These are phyloP conservation scores for Lophius piscatorius DNA, from an alignment of 2,113 vertebrate genomes.

Conservation along the genomic window DNA sequence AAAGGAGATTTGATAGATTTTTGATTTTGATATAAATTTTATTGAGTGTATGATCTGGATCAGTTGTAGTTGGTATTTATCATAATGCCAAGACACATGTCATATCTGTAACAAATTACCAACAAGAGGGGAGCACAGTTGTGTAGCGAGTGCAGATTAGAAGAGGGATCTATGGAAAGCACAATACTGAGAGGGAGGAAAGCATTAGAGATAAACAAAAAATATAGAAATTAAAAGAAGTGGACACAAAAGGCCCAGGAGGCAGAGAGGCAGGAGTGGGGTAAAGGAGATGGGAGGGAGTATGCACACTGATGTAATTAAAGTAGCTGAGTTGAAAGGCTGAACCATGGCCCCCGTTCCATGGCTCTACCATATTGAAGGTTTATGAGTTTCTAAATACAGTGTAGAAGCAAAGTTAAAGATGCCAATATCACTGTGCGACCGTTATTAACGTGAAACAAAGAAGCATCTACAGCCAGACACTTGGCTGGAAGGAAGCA, in stretches of 20 bases:
- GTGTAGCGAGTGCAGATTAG: background rate
- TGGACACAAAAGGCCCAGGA: slow-evolving; percentile 26
- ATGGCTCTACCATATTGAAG: slow-evolving; percentile 36
- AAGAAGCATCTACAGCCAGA: no score
- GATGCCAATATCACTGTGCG: slow-evolving; percentile 23
- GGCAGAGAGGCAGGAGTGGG: slow-evolving; percentile 20
- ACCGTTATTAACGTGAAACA: no score
- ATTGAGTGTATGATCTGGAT: slow-evolving; percentile 26
- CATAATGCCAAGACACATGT: slow-evolving; percentile 29
- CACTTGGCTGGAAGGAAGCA: no score
- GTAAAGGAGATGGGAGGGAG: slow-evolving; percentile 4
- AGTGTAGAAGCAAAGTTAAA: slow-evolving; percentile 23
- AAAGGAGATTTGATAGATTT: background rate
- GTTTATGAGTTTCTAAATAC: slow-evolving; percentile 52
- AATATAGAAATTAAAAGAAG: slow-evolving; percentile 19
- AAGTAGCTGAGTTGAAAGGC: slow-evolving; percentile 61
- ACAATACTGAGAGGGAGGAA: slow-evolving; percentile 12
- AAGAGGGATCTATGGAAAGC: slow-evolving; percentile 6
- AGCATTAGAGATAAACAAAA: slow-evolving; percentile 10
- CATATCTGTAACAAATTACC: slow-evolving; percentile 41
- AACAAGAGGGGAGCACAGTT: slow-evolving; percentile 16
- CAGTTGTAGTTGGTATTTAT: slow-evolving; percentile 35
- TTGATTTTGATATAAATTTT: slow-evolving; percentile 17
- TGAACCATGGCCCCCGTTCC: slow-evolving; percentile 22
- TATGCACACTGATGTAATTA: slow-evolving; percentile 68